phyloP scores from a whole-genome alignment of 1,140 invertebrate species.

The Anthonomus grandis region DNA sequence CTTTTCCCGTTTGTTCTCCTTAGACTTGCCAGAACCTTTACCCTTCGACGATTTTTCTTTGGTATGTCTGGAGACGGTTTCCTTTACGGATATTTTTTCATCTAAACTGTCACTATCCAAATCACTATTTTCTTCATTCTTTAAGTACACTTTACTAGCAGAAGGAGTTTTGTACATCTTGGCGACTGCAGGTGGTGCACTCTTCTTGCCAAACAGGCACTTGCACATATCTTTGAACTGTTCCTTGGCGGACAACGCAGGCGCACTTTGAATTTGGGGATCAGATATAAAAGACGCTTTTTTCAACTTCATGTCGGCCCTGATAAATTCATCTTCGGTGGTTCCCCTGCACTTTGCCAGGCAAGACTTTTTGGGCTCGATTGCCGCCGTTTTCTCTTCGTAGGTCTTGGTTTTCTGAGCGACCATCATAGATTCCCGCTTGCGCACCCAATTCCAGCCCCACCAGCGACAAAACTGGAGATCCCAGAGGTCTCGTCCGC shows the following conservation, averaged over 20 bases:
- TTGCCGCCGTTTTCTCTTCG: background rate
- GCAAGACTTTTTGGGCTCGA: background rate
- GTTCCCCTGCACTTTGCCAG: background rate
- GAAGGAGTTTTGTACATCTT: constrained; percentile 15
- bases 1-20: too few relatives aligned
- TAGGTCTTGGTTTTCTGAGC: background rate
- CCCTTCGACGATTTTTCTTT: too few relatives aligned
- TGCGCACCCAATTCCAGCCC: constrained; percentile 30
- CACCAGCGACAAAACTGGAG: constrained; percentile 30
- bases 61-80: too few relatives aligned
- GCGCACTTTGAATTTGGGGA: background rate
- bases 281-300: background rate
- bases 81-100: too few relatives aligned
- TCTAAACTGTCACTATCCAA: too few relatives aligned
- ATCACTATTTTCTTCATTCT: background rate
- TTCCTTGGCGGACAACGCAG: constrained; percentile 3
- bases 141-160: constrained; percentile 1
- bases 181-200: background rate
- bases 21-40: too few relatives aligned
- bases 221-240: constrained; percentile 17
- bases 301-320: background rate
- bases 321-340: background rate
- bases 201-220: constrained; percentile 12
- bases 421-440: constrained; percentile 7
- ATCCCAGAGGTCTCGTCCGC: constrained; percentile 20